Evolutionary conservation across 2,797 vertebrate genomes (phyloP), one percentile per base, ranked within the genome.

Genomic region (Carcharodon carcharias): DNA sequence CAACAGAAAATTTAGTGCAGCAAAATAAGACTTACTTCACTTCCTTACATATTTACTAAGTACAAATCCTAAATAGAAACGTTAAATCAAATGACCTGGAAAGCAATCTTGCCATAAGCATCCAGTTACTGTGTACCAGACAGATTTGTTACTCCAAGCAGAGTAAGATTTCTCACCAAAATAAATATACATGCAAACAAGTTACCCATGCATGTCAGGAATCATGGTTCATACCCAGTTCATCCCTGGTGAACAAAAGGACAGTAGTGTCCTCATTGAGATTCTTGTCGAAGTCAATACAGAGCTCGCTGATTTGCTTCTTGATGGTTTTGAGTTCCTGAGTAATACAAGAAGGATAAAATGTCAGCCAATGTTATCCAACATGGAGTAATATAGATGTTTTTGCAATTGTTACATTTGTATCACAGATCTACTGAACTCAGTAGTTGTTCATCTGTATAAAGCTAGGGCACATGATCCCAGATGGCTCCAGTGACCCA

Each of bases 221-320:
- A 61, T 14, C 31, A 61, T 91, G 56, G 73, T 71, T 8, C 97
- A 97, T 97, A 99, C 99, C 97, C 85, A 99, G 97, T 96, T 99
- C 99, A 1, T 97, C 97, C 96, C 98, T 98, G 16, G 98, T 98
- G 97, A 99, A 99, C 14, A 98, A 67, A 40, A 99, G 98, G 96
- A 97, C 98, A 0, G 98, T 98, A 67, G 98, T 98, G 96, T 99
- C 99, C 96, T 99, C 99, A 77, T 99, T 99, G 97, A 99, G 97
- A 97, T 99, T 99, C 97, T 98, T 98, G 98, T 98, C 99, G 67
- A 99, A 99, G 97, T 99, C 99, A 96, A 99, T 99, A 97, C 98
- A 99, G 3, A 99, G 98, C 56, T 99, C 98, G 97, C 98, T 98
- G 96, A 99, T 97, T 80, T 97, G 98, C 97, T 99, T 99, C 96